Conservation (phyloP, 1,140 invertebrate genomes). For the Drosophila ercepeae region DNA sequence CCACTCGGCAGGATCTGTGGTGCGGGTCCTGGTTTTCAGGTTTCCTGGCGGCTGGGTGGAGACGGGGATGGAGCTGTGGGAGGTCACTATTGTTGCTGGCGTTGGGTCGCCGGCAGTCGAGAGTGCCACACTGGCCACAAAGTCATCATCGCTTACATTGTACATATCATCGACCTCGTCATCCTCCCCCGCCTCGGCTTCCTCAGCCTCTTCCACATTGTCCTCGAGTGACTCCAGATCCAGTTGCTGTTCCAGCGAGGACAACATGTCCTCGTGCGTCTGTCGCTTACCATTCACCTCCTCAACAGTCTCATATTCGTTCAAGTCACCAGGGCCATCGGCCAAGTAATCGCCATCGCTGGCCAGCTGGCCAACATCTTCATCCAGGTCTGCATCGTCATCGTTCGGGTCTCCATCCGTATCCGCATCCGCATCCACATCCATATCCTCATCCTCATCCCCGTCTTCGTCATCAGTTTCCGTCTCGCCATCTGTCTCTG, state of each 20-base stretch:
- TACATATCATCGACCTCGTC: constrained; percentile 60
- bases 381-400: constrained; percentile 56
- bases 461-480: constrained; percentile 12
- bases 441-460: constrained; percentile 23
- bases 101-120: constrained; percentile 53
- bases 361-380: constrained; percentile 53
- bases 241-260: constrained; percentile 60
- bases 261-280: constrained; percentile 58
- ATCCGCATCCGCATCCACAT: constrained; percentile 10
- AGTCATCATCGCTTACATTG: constrained; percentile 75
- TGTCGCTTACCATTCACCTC: constrained; percentile 29
- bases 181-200: constrained; percentile 44
- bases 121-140: constrained; percentile 67
- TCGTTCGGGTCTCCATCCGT: constrained; percentile 21
- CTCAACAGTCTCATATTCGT: constrained; percentile 55
- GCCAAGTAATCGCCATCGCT: constrained; percentile 61
- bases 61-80: constrained; percentile 4
- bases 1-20: constrained; percentile 47
- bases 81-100: constrained; percentile 14
- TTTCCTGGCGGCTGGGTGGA: background rate
- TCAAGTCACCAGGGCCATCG: constrained; percentile 60
- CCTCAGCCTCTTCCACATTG: constrained; percentile 56
- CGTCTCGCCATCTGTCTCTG: background rate
- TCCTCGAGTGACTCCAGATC: constrained; percentile 65
- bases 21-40: background rate